phyloP scores from a whole-genome alignment of 2,888 invertebrate species.

The Liopterus haemorrhoidalis region DNA sequence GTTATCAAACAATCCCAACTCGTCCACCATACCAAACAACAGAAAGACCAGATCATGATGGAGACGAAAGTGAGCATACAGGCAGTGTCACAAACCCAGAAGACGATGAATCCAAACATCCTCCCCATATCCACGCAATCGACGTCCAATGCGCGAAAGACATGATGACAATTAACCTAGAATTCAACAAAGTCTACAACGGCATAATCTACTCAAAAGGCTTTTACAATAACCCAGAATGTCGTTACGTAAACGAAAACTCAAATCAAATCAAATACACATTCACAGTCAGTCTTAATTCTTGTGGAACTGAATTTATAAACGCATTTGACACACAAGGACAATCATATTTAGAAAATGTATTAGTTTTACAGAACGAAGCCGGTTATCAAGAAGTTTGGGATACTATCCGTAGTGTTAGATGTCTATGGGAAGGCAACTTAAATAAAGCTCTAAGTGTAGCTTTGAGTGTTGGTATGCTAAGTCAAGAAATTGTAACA shows the following conservation, averaged over 20 bases:
- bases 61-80: slow-evolving; percentile 25
- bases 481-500: slow-evolving; percentile 73
- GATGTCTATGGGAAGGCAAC: slow-evolving; percentile 78
- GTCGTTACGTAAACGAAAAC: slow-evolving; percentile 67
- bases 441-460: slow-evolving; percentile 68
- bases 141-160: slow-evolving; percentile 74
- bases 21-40: slow-evolving; percentile 23
- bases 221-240: slow-evolving; percentile 59
- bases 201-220: slow-evolving; percentile 79
- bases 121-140: slow-evolving; percentile 69
- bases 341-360: slow-evolving; percentile 73
- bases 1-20: slow-evolving; percentile 20
- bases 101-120: slow-evolving; percentile 62
- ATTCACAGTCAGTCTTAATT: slow-evolving; percentile 68
- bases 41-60: slow-evolving; percentile 23
- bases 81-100: slow-evolving; percentile 23
- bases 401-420: slow-evolving; percentile 71
- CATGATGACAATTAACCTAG: slow-evolving; percentile 75
- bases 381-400: slow-evolving; percentile 69
- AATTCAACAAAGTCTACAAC: slow-evolving; percentile 69
- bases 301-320: slow-evolving; percentile 73
- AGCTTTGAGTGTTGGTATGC: slow-evolving; percentile 70
- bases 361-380: slow-evolving; percentile 71
- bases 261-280: slow-evolving; percentile 63
- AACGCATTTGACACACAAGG: slow-evolving; percentile 71